A percentile compares a stretch with the other conserved stretches of the same genome.
Evolutionary conservation across 2,888 invertebrate genomes (phyloP).

Genomic region (Teleiodes luculella): DNA sequence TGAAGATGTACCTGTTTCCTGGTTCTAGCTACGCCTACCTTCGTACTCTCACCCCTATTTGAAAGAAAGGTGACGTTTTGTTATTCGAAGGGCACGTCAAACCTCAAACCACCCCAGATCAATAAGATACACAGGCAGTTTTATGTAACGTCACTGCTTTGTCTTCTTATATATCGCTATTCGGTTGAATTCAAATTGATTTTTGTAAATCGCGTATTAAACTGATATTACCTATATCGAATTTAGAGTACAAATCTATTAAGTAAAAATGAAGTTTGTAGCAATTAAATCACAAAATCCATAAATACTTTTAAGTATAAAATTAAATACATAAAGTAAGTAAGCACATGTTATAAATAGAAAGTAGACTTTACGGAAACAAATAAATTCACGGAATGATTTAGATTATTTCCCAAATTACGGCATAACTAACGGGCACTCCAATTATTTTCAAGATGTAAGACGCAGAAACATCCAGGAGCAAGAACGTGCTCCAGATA

Average conservation of each 20-base stretch:
- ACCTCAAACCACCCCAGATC: not conserved
- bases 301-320: no score
- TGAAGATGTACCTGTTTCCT: not conserved
- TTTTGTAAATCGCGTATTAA: no score
- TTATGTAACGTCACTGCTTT: not conserved
- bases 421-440: conserved; percentile 42
- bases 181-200: not conserved
- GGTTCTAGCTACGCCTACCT: not conserved
- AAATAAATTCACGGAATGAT: not conserved
- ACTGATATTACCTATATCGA: not conserved
- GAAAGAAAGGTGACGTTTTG: not conserved
- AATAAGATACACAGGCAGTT: conserved; percentile 1
- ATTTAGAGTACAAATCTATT: not conserved
- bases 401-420: conserved; percentile 36
- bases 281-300: no score
- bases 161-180: not conserved
- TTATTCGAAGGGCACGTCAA: not conserved
- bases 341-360: no score
- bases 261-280: not conserved
- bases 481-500: conserved; percentile 38
- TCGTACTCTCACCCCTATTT: not conserved
- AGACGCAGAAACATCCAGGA: conserved; percentile 38
- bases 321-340: no score
- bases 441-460: conserved; percentile 52
- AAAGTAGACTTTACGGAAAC: no score